Conservation (phyloP, 2,888 invertebrate species). For the Lepas anatifera region DNA sequence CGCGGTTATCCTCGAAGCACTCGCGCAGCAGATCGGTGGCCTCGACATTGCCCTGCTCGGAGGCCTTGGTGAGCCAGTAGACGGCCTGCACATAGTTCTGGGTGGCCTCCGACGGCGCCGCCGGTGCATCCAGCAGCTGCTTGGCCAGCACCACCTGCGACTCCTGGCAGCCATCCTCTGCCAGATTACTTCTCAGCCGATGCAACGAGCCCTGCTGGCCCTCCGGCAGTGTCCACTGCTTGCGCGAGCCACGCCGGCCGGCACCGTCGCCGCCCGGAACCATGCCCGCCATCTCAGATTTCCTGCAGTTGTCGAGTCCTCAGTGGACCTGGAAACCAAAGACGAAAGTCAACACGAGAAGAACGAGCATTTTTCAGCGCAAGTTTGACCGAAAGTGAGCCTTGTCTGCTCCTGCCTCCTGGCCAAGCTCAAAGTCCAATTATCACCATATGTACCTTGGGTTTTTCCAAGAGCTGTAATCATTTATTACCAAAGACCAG, state of each 20-base stretch:
- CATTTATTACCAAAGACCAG: too few relatives aligned
- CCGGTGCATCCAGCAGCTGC: constrained; percentile 49
- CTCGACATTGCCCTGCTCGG: constrained; percentile 79
- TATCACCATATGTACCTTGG: too few relatives aligned
- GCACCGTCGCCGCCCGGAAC: not conserved
- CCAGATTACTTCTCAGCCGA: constrained; percentile 39
- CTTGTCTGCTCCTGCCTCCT: too few relatives aligned
- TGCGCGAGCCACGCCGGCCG: constrained; percentile 5
- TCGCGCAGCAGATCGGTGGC: constrained; percentile 58
- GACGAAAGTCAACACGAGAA: too few relatives aligned
- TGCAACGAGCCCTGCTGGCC: constrained; percentile 28
- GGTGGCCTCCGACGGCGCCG: not conserved
- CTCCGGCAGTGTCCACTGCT: constrained; percentile 21
- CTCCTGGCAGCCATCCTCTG: constrained; percentile 78
- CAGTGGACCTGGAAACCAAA: not conserved
- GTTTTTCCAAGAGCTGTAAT: too few relatives aligned
- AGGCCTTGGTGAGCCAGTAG: constrained; percentile 84
- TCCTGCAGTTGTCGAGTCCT: not conserved
- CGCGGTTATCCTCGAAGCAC: constrained; percentile 32
- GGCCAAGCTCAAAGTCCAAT: too few relatives aligned
- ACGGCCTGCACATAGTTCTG: constrained; percentile 47
- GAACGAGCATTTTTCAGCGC: too few relatives aligned
- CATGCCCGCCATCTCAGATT: not conserved
- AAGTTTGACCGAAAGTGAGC: too few relatives aligned
- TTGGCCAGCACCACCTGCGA: constrained; percentile 79